Evolutionary conservation across 2,888 invertebrate species (phyloP).

Genomic region (Agapetus fuscipes): DNA sequence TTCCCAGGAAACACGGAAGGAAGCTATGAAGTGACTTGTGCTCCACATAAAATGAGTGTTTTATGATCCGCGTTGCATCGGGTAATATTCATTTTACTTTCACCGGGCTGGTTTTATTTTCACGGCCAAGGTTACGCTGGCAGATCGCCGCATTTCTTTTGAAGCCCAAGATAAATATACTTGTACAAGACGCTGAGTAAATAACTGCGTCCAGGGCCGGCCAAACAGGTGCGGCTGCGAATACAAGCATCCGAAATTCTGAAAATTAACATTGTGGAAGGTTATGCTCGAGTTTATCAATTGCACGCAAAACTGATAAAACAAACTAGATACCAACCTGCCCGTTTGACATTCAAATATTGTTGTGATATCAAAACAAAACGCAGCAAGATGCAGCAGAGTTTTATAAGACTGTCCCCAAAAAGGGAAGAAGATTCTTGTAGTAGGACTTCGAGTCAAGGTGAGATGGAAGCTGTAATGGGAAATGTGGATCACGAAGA

Average conservation of each 20-base stretch:
- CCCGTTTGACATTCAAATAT: slow-evolving; percentile 11
- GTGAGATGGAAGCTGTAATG: slow-evolving; percentile 7
- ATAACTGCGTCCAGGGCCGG: slow-evolving; percentile 9
- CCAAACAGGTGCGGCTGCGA: slow-evolving; percentile 23
- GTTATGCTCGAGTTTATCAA: slow-evolving; percentile 17
- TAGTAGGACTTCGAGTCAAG: background rate
- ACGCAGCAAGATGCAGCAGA: slow-evolving; percentile 14
- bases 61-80: too few species aligned
- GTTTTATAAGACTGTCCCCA: slow-evolving; percentile 13
- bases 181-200: background rate
- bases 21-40: too few species aligned
- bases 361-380: background rate
- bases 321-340: slow-evolving; percentile 6
- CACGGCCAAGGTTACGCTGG: background rate
- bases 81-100: too few species aligned
- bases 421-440: slow-evolving; percentile 14
- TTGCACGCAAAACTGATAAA: slow-evolving; percentile 12
- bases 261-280: slow-evolving; percentile 18
- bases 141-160: background rate
- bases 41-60: too few species aligned
- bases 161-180: background rate
- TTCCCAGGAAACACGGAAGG: too few species aligned
- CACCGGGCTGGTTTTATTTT: too few species aligned
- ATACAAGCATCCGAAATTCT: too few species aligned
- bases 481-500: slow-evolving; percentile 19